These are phyloP conservation scores for Ciconia nigra DNA, from an alignment of 2,797 vertebrate genomes.

Conservation along the genomic window DNA sequence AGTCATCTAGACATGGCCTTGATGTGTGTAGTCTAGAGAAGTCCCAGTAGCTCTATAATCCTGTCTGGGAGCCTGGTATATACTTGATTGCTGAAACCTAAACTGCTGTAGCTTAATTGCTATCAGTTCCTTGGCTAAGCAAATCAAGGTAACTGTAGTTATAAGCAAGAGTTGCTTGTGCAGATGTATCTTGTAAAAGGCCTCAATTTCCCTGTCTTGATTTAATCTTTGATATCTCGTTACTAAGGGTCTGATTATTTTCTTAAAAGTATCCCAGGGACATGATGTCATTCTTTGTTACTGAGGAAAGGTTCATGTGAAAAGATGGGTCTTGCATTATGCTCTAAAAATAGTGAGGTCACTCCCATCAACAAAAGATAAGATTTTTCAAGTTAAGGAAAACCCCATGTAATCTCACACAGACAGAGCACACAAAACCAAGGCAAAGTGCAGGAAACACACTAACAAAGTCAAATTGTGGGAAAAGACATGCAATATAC, in stretches of 20 bases:
- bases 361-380: slow-evolving; percentile 24
- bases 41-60: background rate
- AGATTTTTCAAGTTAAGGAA: slow-evolving; percentile 22
- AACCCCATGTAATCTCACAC: background rate
- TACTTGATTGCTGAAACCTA: background rate
- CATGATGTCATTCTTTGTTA: slow-evolving; percentile 6
- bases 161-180: background rate
- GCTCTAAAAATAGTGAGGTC: slow-evolving; percentile 22
- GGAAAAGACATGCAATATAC: background rate
- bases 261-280: background rate
- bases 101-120: background rate
- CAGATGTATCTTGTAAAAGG: background rate
- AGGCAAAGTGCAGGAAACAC: background rate
- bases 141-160: background rate
- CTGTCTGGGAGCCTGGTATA: background rate
- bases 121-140: background rate
- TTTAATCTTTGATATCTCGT: background rate
- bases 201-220: background rate
- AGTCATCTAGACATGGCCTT: background rate
- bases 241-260: background rate
- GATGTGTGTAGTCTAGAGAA: background rate
- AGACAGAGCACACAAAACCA: background rate
- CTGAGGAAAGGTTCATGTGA: background rate
- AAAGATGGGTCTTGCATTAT: slow-evolving; percentile 17
- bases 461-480: background rate